Percentiles rank a stretch among this genome's conserved stretches.
Conservation (phyloP, 2,113 vertebrate genomes). For the Trinectes maculatus region DNA sequence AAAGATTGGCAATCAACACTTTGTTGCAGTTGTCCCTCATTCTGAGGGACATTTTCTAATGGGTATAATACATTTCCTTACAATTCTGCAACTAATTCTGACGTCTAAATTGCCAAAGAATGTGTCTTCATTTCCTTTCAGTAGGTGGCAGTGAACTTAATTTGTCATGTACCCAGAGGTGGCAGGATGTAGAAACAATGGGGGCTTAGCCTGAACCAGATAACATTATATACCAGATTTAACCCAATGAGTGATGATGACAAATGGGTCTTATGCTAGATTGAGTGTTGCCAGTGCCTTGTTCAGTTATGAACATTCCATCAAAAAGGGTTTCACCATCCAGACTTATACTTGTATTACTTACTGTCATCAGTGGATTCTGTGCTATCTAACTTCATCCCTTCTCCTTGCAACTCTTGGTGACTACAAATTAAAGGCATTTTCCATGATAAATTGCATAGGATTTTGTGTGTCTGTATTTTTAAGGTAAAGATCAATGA, state of each 20-base stretch:
- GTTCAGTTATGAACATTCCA: neutral
- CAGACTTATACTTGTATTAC: neutral
- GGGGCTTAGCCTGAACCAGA: neutral
- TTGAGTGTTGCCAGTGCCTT: neutral
- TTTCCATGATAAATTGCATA: too few relatives aligned
- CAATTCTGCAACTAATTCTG: constrained; percentile 47
- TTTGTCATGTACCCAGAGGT: constrained; percentile 13
- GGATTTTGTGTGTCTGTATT: too few relatives aligned
- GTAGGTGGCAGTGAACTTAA: constrained; percentile 1
- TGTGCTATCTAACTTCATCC: neutral
- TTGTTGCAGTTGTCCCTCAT: constrained; percentile 27
- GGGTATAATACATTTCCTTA: constrained; percentile 56
- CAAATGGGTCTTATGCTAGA: neutral
- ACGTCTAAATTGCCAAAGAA: constrained; percentile 36
- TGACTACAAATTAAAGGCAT: too few relatives aligned
- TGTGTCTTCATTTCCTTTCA: constrained; percentile 13
- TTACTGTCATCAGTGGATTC: neutral
- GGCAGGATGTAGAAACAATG: too few relatives aligned
- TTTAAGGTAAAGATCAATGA: too few relatives aligned
- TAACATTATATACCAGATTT: neutral
- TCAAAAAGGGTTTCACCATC: neutral
- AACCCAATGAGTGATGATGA: neutral
- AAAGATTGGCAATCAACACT: constrained; percentile 43
- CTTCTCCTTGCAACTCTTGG: neutral
- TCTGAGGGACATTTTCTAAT: constrained; percentile 42